Conservation (phyloP, 2,888 invertebrate genomes). For the Mesoligia furuncula region DNA sequence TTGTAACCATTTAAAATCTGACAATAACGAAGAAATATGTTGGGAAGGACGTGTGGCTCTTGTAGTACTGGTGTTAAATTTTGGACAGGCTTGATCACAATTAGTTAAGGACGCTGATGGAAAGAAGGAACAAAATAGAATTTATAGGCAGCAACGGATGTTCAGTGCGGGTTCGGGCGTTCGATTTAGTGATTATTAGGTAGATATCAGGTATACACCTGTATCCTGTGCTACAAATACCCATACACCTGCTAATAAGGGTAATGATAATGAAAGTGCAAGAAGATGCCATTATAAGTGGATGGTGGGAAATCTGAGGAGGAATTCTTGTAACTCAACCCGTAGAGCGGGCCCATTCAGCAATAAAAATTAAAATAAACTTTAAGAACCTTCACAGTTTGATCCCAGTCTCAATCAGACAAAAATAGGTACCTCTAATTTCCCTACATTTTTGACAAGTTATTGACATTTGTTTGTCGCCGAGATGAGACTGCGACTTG, state of each 20-base stretch:
- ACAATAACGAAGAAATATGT: constrained; percentile 62
- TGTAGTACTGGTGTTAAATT: constrained; percentile 43
- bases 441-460: not conserved
- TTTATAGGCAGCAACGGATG: not conserved
- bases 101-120: not conserved
- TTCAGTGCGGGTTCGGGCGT: not conserved
- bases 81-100: constrained; percentile 32
- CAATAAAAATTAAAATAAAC: too few relatives aligned
- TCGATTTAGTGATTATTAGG: constrained; percentile 18
- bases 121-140: not conserved
- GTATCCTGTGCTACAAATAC: constrained; percentile 41
- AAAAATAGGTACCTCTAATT: too few relatives aligned
- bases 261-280: constrained; percentile 19
- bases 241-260: constrained; percentile 30
- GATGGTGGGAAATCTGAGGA: not conserved
- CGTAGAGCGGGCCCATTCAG: too few relatives aligned
- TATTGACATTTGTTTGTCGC: not conserved
- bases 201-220: constrained; percentile 31
- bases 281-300: not conserved
- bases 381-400: not conserved
- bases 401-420: not conserved
- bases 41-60: constrained; percentile 35
- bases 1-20: constrained; percentile 60
- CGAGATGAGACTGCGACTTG: not conserved
- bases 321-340: not conserved